These are phyloP conservation scores for Stenotaenia linearis DNA, from an alignment of 2,888 invertebrate species.

Conservation along the genomic window DNA sequence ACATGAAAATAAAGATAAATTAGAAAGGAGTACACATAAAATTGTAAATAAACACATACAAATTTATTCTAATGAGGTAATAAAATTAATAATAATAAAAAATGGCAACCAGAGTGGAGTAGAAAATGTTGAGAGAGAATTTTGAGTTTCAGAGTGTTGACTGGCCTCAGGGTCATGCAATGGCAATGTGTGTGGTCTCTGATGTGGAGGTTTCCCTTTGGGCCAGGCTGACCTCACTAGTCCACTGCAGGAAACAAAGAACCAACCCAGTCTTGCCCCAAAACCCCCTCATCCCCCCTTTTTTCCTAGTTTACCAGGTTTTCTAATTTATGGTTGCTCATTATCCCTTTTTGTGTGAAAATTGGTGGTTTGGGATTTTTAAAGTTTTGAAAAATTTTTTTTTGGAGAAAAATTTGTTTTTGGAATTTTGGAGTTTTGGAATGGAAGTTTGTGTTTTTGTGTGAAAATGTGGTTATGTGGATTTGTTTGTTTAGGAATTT, in stretches of 20 bases:
- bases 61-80: too few species aligned
- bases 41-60: too few species aligned
- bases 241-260: conserved; percentile 15
- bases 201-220: conserved; percentile 6
- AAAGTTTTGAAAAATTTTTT: background rate
- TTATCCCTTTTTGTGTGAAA: background rate
- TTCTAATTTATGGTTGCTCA: background rate
- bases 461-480: too few species aligned
- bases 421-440: too few species aligned
- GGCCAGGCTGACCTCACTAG: conserved; percentile 19
- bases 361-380: too few species aligned
- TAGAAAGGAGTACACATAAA: too few species aligned
- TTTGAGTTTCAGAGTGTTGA: background rate
- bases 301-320: background rate
- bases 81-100: too few species aligned
- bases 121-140: background rate
- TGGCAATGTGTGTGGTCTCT: background rate
- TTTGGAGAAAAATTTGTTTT: background rate
- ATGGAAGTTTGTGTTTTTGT: too few species aligned
- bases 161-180: conserved; percentile 19
- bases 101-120: background rate
- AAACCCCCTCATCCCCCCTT: background rate
- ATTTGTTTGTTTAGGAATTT: too few species aligned
- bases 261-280: background rate
- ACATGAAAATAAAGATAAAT: background rate